phyloP scores from a whole-genome alignment of 2,888 invertebrate genomes.

The Euclidia mi region DNA sequence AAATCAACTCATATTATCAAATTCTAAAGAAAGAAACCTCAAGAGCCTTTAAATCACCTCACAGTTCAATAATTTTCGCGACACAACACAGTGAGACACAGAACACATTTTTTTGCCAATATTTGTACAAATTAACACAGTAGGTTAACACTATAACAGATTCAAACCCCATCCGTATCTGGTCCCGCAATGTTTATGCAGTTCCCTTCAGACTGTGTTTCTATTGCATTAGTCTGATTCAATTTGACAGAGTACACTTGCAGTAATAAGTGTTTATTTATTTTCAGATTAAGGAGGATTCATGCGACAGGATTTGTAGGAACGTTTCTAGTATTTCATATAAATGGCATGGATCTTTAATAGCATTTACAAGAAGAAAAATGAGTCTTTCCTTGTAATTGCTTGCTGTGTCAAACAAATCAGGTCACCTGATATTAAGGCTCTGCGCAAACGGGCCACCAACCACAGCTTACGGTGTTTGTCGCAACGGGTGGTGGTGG shows the following conservation, averaged over 20 bases:
- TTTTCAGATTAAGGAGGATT: slow-evolving; percentile 30
- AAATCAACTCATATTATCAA: too few species aligned
- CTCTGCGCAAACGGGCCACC: too few species aligned
- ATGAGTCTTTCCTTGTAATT: too few species aligned
- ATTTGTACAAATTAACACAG: slow-evolving; percentile 27
- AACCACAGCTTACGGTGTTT: too few species aligned
- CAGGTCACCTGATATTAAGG: too few species aligned
- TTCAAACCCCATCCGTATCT: slow-evolving; percentile 36
- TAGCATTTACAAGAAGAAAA: too few species aligned
- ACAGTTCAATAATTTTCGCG: background rate
- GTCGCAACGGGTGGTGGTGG: too few species aligned
- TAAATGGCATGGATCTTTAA: too few species aligned
- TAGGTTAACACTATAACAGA: slow-evolving; percentile 17
- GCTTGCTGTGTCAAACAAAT: too few species aligned
- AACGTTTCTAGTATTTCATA: background rate
- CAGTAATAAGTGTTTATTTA: slow-evolving; percentile 21
- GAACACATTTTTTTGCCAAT: slow-evolving; percentile 24
- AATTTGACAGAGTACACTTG: slow-evolving; percentile 41
- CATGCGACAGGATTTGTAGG: slow-evolving; percentile 5
- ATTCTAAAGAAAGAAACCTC: too few species aligned
- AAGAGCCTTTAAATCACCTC: too few species aligned
- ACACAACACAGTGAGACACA: slow-evolving; percentile 1
- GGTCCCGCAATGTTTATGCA: slow-evolving; percentile 57
- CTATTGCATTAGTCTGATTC: slow-evolving; percentile 56
- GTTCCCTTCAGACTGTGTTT: slow-evolving; percentile 43